These are phyloP conservation scores for Myanophis thanlyinensis DNA, from an alignment of 2,113 vertebrate species.

Conservation along the genomic window DNA sequence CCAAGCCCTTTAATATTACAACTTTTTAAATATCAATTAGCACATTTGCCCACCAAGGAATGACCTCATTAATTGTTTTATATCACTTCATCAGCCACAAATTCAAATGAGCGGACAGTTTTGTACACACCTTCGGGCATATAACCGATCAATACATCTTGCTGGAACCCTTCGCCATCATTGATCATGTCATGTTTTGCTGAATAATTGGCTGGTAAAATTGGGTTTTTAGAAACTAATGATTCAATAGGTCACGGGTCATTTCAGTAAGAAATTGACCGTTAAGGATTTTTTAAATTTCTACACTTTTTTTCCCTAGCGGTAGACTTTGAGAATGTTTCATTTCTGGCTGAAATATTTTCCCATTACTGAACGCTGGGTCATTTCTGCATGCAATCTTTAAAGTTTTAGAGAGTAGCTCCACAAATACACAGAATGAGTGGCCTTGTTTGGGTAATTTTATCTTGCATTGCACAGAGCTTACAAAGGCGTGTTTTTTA, in stretches of 20 bases:
- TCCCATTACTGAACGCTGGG: constrained; percentile 14
- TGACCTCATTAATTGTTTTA: constrained; percentile 73
- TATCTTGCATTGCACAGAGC: not conserved
- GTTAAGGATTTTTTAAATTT: constrained; percentile 52
- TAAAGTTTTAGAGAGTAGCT: constrained; percentile 3
- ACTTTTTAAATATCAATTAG: constrained; percentile 66
- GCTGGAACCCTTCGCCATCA: constrained; percentile 68
- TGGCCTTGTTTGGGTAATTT: not conserved
- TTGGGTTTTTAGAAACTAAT: constrained; percentile 67
- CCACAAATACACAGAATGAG: not conserved
- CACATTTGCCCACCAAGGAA: constrained; percentile 59
- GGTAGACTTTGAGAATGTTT: constrained; percentile 13
- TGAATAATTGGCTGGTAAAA: constrained; percentile 70
- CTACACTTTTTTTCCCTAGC: not conserved
- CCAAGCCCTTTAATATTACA: constrained; percentile 66
- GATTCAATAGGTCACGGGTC: constrained; percentile 66
- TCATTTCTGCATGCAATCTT: constrained; percentile 39
- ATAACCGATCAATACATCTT: constrained; percentile 70
- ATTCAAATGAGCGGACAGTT: constrained; percentile 70
- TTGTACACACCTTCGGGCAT: constrained; percentile 40
- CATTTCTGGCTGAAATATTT: not conserved
- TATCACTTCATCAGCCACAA: constrained; percentile 65
- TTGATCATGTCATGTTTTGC: constrained; percentile 71
- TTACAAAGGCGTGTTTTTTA: not conserved
- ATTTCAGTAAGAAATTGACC: constrained; percentile 51